These are phyloP conservation scores for Lochmaea capreae DNA, from an alignment of 2,888 invertebrate genomes.

Conservation along the genomic window DNA sequence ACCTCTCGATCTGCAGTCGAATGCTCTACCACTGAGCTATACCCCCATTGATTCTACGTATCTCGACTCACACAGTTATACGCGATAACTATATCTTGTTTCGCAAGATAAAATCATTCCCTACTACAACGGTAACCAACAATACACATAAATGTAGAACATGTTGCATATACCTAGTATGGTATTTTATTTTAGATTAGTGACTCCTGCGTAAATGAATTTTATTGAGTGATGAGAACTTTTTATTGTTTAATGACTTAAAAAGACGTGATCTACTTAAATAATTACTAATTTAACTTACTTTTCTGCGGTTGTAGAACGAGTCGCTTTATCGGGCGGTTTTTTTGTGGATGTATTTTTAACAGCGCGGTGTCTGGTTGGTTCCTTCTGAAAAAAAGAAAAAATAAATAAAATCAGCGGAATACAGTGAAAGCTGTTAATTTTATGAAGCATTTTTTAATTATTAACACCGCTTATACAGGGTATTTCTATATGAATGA, in stretches of 20 bases:
- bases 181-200: not conserved
- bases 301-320: conserved; percentile 24
- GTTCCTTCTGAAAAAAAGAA: conserved; percentile 39
- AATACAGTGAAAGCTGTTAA: not conserved
- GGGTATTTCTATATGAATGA: too few species aligned
- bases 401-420: not conserved
- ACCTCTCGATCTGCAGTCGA: conserved; percentile 83
- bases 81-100: not conserved
- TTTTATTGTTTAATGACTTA: conserved; percentile 5
- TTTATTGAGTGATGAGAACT: conserved; percentile 8
- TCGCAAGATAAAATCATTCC: not conserved
- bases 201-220: not conserved
- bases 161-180: not conserved
- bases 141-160: not conserved
- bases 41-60: conserved; percentile 66
- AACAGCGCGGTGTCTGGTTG: conserved; percentile 11
- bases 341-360: conserved; percentile 31
- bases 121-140: conserved; percentile 11
- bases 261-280: not conserved
- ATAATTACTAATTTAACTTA: conserved; percentile 21
- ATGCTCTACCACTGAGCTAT: conserved; percentile 81
- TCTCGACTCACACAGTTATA: not conserved
- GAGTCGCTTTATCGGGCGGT: conserved; percentile 26
- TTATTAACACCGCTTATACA: too few species aligned
- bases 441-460: not conserved